Base-by-base conservation (phyloP, 2,113 vertebrate species). In the Hypanus sabinus region DNA sequence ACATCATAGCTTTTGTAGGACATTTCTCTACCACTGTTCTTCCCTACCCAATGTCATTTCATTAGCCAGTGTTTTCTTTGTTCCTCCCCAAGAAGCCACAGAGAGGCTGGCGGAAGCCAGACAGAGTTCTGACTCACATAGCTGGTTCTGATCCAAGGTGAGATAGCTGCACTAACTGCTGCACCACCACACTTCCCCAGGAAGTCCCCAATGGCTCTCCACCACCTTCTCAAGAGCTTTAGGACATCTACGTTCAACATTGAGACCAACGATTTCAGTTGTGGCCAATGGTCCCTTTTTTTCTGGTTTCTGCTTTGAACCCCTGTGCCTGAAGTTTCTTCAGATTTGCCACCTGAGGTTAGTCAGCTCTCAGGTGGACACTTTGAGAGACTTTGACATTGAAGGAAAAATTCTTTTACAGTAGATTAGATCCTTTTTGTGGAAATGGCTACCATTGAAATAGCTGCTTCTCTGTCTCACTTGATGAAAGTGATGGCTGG, bases 341-440 rank as follows among this genome's bases (percentile, higher is more conserved):
- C 57, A 88, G 30, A 62, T 88, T 62, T 62, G 57, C 83, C 83
- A 62, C 7, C 83, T 88, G 83, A 62, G 83, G 57, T 88, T 88
- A 88, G 83, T 88, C 57, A 62, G 83, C 27, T 62, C 83, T 55
- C 83, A n/a, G 83, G 24, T 57, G 57, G 24, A 60, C 57, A 8
- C 27, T 57, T 88, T 6, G 27, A 33, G 24, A 88, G 83, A 88
- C 11, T 62, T 27, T 62, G 55, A 88, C 57, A 55, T 88, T 88
- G 83, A 88, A 27, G 60, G 83, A 16, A 88, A 27, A 88, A 88
- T 60, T 62, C 83, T 60, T 24, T 60, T 0, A n/a, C 55, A 5
- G 55, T 60, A 55, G 22, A 4, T 87, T 27, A 87, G 24, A 57
- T 87, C 83, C 83, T 88, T 88, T 62, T 27, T 88, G 57, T 27